Base-by-base conservation (phyloP, 1,140 invertebrate genomes). In the Pogonomyrmex barbatus region DNA sequence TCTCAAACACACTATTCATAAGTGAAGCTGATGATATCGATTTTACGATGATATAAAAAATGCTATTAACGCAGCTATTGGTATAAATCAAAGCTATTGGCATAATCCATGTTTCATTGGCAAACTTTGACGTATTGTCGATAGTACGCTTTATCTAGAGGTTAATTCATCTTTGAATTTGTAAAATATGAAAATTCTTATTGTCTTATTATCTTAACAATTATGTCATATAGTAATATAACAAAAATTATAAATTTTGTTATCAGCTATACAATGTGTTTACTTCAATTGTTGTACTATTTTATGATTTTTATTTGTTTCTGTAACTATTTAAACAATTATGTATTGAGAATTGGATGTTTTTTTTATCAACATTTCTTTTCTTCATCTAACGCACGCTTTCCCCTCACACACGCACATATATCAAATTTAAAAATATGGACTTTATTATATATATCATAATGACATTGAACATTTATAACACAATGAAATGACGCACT, bases 171-270 rank as follows among this genome's bases (percentile, higher is more conserved):
- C 17, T 47, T 24, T 50, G 50, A 50, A 12, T 50, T 2, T 50
- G 36, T 39, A n/a, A 79, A 67, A 63, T 10, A 50, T 67, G 3
- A 39, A 47, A 67, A 79, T 67, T 67, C 4, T 36, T 24, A 79
- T 1, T 36, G 45, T 47, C 0, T 78, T 63, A 47, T 63, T 2
- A 68, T 17, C 3, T 30, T 52, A 54, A 5, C 36, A 54, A 39
- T 67, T 24, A 67, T 67, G 67, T 79, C 54, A 17, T 17, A n/a
- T 12, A 52, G 54, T 54, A 54, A 33, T 14, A 0, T 60, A 62
- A 36, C 17, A 56, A 54, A 70, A 56, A 56, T 67, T 81, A 42
- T 42, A 67, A 39, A 77, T 78, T 65, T 50, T 14, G 10, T 9
- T 0, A 50, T 78, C 52, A 58, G 12, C 36, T 47, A 14, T 39